phyloP scores from a whole-genome alignment of 2,888 invertebrate genomes.

The Drosophila yooni region DNA sequence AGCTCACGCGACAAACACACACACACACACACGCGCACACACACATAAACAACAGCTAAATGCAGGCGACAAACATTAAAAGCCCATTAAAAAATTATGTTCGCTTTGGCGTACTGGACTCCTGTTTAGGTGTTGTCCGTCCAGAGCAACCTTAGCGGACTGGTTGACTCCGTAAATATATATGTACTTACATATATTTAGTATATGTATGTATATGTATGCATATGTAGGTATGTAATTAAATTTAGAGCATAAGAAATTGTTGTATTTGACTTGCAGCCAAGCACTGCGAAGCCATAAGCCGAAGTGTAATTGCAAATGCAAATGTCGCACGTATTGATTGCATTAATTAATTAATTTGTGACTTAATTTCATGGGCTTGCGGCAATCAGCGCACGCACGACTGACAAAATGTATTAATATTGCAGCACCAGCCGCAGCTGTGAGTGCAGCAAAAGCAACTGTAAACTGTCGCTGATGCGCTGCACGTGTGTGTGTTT shows the following conservation, averaged over 20 bases:
- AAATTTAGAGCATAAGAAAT: slow-evolving; percentile 73
- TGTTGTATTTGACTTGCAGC: slow-evolving; percentile 43
- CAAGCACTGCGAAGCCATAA: slow-evolving; percentile 58
- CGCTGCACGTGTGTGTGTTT: slow-evolving; percentile 73
- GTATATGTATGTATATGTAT: background rate
- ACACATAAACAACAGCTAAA: slow-evolving; percentile 23
- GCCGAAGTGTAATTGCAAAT: slow-evolving; percentile 69
- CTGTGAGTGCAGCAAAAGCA: slow-evolving; percentile 43
- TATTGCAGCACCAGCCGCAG: slow-evolving; percentile 61
- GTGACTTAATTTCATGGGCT: slow-evolving; percentile 81
- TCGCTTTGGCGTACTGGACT: slow-evolving; percentile 54
- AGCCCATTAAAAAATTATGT: slow-evolving; percentile 82
- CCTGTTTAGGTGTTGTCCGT: slow-evolving; percentile 61
- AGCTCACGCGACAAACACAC: slow-evolving; percentile 51
- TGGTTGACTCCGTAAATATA: slow-evolving; percentile 13
- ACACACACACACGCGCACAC: slow-evolving; percentile 9
- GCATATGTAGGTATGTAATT: background rate
- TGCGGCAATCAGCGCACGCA: slow-evolving; percentile 81
- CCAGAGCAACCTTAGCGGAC: slow-evolving; percentile 26
- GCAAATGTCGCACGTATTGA: slow-evolving; percentile 82
- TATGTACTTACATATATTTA: background rate
- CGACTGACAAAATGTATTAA: slow-evolving; percentile 79
- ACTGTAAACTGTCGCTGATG: slow-evolving; percentile 41
- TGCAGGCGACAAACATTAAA: slow-evolving; percentile 78
- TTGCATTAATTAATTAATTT: slow-evolving; percentile 82